Evolutionary conservation across 2,797 vertebrate species (phyloP).

Genomic region (Arremon aurantiirostris): DNA sequence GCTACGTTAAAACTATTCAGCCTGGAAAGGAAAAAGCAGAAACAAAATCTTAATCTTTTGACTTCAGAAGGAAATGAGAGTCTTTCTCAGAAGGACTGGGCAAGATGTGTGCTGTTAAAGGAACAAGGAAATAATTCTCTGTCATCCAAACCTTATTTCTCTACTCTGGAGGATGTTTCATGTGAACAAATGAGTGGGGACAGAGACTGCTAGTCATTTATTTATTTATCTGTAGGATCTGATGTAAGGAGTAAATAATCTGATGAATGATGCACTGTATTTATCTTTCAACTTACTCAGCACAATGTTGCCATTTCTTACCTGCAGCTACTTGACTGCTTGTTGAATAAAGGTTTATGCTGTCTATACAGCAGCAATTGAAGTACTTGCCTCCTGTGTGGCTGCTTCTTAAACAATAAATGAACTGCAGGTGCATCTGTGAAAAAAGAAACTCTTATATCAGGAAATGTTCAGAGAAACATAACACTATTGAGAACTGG

Average conservation of each 20-base stretch:
- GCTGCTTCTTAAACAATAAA: background rate
- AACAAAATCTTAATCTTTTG: background rate
- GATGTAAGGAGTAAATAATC: background rate
- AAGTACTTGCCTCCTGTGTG: background rate
- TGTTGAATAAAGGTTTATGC: background rate
- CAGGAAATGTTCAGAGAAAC: background rate
- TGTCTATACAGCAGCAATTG: background rate
- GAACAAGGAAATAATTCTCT: background rate
- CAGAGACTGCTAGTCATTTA: background rate
- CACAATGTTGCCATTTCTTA: background rate
- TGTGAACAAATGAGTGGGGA: background rate
- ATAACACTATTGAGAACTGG: background rate
- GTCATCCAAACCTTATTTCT: background rate
- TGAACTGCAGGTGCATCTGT: background rate
- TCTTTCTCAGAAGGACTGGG: background rate
- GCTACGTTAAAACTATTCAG: background rate
- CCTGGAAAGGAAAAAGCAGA: background rate
- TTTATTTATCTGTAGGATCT: background rate
- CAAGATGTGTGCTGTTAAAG: background rate
- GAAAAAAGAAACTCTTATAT: background rate
- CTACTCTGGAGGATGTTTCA: background rate
- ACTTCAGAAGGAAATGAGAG: background rate
- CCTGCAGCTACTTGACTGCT: background rate
- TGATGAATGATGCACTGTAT: background rate
- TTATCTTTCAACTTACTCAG: background rate